A percentile compares a stretch with the other conserved stretches of the same genome.
Conservation (phyloP, 2,888 invertebrate species). For the Scaptomyza tumidula region DNA sequence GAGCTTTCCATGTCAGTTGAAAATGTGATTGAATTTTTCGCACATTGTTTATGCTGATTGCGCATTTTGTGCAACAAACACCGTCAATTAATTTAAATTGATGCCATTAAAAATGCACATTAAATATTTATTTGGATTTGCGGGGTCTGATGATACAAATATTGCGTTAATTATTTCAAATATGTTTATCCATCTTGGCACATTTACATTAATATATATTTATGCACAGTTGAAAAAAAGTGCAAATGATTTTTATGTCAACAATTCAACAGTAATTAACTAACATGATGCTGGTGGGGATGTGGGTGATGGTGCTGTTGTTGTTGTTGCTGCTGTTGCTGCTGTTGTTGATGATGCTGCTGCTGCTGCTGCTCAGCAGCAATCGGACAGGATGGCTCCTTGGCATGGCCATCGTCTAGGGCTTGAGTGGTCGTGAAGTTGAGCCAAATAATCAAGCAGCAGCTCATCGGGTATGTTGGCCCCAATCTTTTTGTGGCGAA, state of each 20-base stretch:
- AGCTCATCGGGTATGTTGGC: too few relatives aligned
- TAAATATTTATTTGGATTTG: constrained; percentile 54
- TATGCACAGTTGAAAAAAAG: background rate
- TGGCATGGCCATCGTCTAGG: too few relatives aligned
- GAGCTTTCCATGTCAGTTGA: constrained; percentile 23
- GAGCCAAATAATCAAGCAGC: too few relatives aligned
- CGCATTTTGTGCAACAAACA: constrained; percentile 35
- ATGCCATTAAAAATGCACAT: constrained; percentile 56
- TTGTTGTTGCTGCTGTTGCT: too few relatives aligned
- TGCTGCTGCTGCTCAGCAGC: too few relatives aligned
- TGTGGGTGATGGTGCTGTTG: too few relatives aligned
- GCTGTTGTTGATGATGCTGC: too few relatives aligned
- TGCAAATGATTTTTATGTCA: background rate
- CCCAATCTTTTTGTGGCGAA: too few relatives aligned
- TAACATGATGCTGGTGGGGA: too few relatives aligned
- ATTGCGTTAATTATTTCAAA: constrained; percentile 29
- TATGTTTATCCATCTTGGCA: constrained; percentile 1
- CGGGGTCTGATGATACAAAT: constrained; percentile 2
- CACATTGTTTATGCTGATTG: constrained; percentile 64
- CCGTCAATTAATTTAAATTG: constrained; percentile 64
- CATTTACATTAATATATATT: background rate
- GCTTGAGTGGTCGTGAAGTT: too few relatives aligned
- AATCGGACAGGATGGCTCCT: too few relatives aligned
- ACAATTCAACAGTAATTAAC: background rate
- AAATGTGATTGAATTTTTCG: constrained; percentile 48